Evolutionary conservation across 2,797 vertebrate species (phyloP).

Genomic region (Takifugu rubripes): DNA sequence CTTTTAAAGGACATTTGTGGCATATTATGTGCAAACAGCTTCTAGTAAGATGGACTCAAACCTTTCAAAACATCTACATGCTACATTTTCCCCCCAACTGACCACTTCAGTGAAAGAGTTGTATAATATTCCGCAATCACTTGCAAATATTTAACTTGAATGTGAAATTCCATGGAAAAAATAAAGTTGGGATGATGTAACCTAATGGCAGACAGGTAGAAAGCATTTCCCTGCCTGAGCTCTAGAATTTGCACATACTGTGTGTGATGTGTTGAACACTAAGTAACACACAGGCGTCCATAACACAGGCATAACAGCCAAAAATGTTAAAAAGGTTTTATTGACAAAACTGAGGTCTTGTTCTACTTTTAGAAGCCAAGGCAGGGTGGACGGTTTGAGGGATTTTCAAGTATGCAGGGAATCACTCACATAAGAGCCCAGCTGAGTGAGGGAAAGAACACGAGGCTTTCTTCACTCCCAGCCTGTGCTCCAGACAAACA

Average conservation of each 20-base stretch:
- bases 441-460: constrained; percentile 49
- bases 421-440: constrained; percentile 64
- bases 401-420: constrained; percentile 66
- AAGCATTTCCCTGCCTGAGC: constrained; percentile 30
- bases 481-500: constrained; percentile 59
- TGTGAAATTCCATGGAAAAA: no score
- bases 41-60: not conserved
- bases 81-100: no score
- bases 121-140: no score
- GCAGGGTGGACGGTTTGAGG: constrained; percentile 49
- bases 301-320: constrained; percentile 11
- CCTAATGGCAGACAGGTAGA: constrained; percentile 32
- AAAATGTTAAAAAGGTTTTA: constrained; percentile 26
- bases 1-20: no score
- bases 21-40: constrained; percentile 7
- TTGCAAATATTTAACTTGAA: no score
- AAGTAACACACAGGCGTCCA: constrained; percentile 19
- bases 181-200: constrained; percentile 22
- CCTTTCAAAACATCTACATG: not conserved
- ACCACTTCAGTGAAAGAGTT: no score
- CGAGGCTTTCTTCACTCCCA: constrained; percentile 47
- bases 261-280: constrained; percentile 6
- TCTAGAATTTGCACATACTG: not conserved
- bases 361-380: constrained; percentile 63
- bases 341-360: constrained; percentile 54